phyloP scores from a whole-genome alignment of 2,888 invertebrate species.

The Phyllotreta striolata region DNA sequence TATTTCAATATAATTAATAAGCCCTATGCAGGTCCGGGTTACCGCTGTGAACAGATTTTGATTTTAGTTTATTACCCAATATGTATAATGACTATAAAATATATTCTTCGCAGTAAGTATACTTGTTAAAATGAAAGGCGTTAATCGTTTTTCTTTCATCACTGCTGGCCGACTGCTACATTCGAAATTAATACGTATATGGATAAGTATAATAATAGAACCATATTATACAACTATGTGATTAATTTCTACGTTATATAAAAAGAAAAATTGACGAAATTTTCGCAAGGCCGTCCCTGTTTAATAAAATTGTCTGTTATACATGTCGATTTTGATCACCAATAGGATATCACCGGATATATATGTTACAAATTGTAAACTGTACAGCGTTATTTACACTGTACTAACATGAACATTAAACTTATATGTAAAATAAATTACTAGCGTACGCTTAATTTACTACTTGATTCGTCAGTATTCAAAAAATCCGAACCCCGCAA shows the following conservation, averaged over 20 bases:
- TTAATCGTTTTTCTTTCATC: too few relatives aligned
- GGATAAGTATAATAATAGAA: too few relatives aligned
- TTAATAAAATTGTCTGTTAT: slow-evolving; percentile 30
- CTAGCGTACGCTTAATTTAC: slow-evolving; percentile 39
- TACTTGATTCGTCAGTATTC: slow-evolving; percentile 20
- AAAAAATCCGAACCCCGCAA: slow-evolving; percentile 12
- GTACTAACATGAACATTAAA: slow-evolving; percentile 51
- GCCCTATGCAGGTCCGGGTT: slow-evolving; percentile 35
- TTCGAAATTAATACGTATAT: too few relatives aligned
- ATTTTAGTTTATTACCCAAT: slow-evolving; percentile 31
- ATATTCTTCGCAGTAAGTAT: background rate
- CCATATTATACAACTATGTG: too few relatives aligned
- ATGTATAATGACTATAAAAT: background rate
- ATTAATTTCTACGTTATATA: too few relatives aligned
- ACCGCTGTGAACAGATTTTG: slow-evolving; percentile 44
- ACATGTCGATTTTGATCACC: slow-evolving; percentile 48
- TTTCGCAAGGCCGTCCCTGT: background rate
- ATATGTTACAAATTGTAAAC: slow-evolving; percentile 49
- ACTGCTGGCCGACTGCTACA: too few relatives aligned
- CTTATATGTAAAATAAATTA: slow-evolving; percentile 48
- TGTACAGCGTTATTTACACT: slow-evolving; percentile 52
- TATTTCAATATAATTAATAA: slow-evolving; percentile 44
- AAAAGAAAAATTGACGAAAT: background rate
- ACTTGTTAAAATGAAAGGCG: too few relatives aligned
- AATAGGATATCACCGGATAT: slow-evolving; percentile 50